phyloP scores from a whole-genome alignment of 53 echinoderm and acorn worm genomes.

The Mesocentrotus franciscanus region DNA sequence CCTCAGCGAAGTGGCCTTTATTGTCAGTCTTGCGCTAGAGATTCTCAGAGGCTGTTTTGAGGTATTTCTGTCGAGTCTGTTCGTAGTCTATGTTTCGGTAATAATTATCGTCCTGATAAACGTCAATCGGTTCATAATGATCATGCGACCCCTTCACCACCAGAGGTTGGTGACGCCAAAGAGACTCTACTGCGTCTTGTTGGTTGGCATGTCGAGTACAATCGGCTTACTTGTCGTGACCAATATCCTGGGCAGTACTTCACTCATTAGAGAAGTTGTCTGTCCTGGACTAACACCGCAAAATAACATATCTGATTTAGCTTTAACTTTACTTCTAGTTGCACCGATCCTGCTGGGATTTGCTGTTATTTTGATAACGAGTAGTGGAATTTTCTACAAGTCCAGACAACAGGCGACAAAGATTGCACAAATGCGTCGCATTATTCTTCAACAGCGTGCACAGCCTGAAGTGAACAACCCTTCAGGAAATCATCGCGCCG shows the following conservation, averaged over 20 bases:
- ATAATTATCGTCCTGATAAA: not conserved
- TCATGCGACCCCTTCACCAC: not conserved
- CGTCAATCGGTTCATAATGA: slow-evolving; percentile 6
- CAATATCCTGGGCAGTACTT: not conserved
- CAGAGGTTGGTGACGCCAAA: not conserved
- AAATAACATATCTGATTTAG: not conserved
- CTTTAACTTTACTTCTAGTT: not conserved
- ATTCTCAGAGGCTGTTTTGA: not conserved
- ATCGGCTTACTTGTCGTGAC: not conserved
- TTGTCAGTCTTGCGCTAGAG: not conserved
- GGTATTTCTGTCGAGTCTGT: not conserved
- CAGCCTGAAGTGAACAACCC: not conserved
- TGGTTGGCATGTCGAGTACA: not conserved
- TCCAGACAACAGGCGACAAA: not conserved
- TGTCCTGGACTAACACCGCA: not conserved
- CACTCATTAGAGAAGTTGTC: not conserved
- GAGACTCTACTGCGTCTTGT: not conserved
- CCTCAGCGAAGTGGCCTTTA: not conserved
- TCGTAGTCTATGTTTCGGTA: not conserved
- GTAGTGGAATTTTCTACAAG: not conserved
- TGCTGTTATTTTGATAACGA: not conserved
- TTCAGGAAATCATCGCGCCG: not conserved
- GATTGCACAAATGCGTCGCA: not conserved
- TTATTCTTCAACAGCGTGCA: not conserved
- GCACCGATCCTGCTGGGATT: not conserved